Evolutionary conservation across 1,140 invertebrate genomes (phyloP).

Genomic region (Solenopsis fugax): DNA sequence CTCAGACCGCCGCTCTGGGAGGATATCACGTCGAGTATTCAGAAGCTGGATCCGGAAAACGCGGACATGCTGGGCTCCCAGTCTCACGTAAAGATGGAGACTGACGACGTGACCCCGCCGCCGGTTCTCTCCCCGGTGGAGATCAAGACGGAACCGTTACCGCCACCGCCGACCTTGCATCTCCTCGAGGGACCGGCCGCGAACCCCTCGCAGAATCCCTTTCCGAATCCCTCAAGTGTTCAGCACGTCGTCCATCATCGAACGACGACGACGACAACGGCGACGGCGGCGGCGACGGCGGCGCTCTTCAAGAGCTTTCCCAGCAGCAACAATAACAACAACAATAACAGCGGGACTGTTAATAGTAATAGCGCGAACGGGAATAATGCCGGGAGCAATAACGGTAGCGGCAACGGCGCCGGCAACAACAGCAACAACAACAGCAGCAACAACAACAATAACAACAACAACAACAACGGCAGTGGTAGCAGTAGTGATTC

Average conservation of each 20-base stretch:
- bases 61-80: constrained; percentile 92
- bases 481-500: constrained; percentile 81
- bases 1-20: constrained; percentile 94
- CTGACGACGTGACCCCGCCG: constrained; percentile 89
- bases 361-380: constrained; percentile 18
- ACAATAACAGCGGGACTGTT: constrained; percentile 22
- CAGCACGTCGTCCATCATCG: constrained; percentile 83
- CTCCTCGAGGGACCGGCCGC: constrained; percentile 82
- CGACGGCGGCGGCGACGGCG: constrained; percentile 61
- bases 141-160: constrained; percentile 90
- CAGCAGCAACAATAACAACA: constrained; percentile 66
- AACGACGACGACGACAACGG: constrained; percentile 75
- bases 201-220: constrained; percentile 70
- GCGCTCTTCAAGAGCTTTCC: constrained; percentile 71
- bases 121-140: constrained; percentile 91
- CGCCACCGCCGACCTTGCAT: constrained; percentile 86
- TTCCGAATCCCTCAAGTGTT: constrained; percentile 73
- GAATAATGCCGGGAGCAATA: constrained; percentile 67
- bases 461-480: constrained; percentile 64
- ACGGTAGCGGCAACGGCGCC: constrained; percentile 63
- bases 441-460: constrained; percentile 64
- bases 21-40: constrained; percentile 95
- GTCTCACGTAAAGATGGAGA: constrained; percentile 90
- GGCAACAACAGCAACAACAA: constrained; percentile 66
- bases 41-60: constrained; percentile 95